Evolutionary conservation across 1,140 invertebrate species (phyloP).

Genomic region (Calliphora vicina): DNA sequence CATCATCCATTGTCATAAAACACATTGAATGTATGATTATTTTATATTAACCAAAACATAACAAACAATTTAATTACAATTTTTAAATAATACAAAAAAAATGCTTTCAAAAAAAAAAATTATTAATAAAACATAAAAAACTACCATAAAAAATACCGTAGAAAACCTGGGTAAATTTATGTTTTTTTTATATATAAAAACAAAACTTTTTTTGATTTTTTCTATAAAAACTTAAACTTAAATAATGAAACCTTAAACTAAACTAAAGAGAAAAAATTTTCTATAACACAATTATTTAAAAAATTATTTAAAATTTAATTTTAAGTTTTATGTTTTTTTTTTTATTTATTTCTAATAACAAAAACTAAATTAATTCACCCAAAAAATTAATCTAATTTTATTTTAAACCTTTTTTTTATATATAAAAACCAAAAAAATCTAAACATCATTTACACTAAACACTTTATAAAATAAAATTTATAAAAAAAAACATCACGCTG

Average conservation of each 20-base stretch:
- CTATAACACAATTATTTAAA: conserved; percentile 42
- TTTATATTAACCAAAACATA: background rate
- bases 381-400: background rate
- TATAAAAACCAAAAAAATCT: background rate
- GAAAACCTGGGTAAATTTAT: conserved; percentile 44
- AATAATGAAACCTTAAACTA: background rate
- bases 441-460: conserved; percentile 23
- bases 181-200: conserved; percentile 1
- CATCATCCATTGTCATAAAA: conserved; percentile 12
- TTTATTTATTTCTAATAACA: conserved; percentile 23
- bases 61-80: conserved; percentile 34
- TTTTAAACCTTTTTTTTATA: conserved; percentile 20
- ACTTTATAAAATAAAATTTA: too few species aligned
- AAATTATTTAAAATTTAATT: conserved; percentile 41
- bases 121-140: conserved; percentile 39
- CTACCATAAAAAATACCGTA: conserved; percentile 41
- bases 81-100: conserved; percentile 21
- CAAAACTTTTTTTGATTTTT: background rate
- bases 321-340: conserved; percentile 20
- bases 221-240: background rate
- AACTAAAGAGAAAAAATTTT: background rate
- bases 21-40: conserved; percentile 19
- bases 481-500: conserved; percentile 19
- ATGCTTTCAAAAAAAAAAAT: conserved; percentile 8
- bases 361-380: background rate